phyloP scores from a whole-genome alignment of 2,888 invertebrate species.

The Andricus curvator region DNA sequence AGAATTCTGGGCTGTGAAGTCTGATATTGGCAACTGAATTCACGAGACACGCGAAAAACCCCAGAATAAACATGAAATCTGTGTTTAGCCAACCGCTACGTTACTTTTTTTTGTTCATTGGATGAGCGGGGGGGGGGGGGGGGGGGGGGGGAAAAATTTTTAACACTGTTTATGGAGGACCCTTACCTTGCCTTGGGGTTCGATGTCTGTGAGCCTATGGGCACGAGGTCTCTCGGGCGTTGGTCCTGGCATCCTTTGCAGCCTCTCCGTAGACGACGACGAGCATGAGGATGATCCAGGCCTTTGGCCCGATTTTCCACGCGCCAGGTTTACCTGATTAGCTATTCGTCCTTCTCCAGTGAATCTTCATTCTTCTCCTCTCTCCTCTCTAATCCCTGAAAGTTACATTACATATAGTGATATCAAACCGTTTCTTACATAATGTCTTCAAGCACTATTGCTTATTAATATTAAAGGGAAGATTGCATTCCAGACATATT shows the following conservation, averaged over 20 bases:
- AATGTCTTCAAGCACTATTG: neutral
- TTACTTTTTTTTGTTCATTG: no score
- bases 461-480: neutral
- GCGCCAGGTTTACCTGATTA: conserved; percentile 69
- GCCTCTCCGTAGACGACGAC: conserved; percentile 68
- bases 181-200: conserved; percentile 73
- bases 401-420: neutral
- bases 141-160: neutral
- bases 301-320: conserved; percentile 71
- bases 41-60: no score
- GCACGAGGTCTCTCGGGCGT: conserved; percentile 74
- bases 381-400: conserved; percentile 42
- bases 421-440: neutral
- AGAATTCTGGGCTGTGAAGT: no score
- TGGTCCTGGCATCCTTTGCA: conserved; percentile 75
- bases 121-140: no score
- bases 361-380: conserved; percentile 51
- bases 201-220: conserved; percentile 75
- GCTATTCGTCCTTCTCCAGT: conserved; percentile 44
- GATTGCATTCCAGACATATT: no score
- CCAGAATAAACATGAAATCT: no score
- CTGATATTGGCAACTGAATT: no score
- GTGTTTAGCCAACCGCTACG: no score
- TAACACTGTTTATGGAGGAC: no score
- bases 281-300: conserved; percentile 73